Evolutionary conservation across 2,888 invertebrate genomes (phyloP), one percentile per base, ranked within the genome.

Genomic region (Cynaeus angustus): DNA sequence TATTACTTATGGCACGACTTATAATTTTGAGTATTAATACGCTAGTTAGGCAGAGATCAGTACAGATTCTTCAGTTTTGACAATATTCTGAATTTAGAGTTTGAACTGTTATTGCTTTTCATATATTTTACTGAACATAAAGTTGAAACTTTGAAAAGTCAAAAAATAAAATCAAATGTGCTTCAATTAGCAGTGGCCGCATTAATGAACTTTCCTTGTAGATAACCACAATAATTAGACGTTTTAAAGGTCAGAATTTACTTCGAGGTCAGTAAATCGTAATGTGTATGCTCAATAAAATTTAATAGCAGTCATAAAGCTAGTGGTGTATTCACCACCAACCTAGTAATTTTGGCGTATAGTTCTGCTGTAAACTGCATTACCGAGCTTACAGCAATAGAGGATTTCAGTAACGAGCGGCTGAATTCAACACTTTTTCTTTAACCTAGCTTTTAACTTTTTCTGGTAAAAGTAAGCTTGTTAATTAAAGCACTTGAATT

Each of bases 401-500:
- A 7, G 45, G 59, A 59, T 59, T 59, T 59, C 59, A 26, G 30
- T 46, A 59, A 59, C 13, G 59, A 59, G 45, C 14, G 12, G 12
- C 43, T 41, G n/a, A n/a, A n/a, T 41, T 12, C 13, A 46, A 46
- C 46, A 45, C 12, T 52, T 52, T 52, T 43, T 41, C 12, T 14
- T 8, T 43, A 13, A 30, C 30, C 9, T 4, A 33, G 45, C 59
- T 46, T 59, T 59, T 59, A 59, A 30, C 45, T 45, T 46, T 59
- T 41, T 41, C 56, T 33, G n/a, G 10, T 12, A 1, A 14, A 43
- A 59, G 28, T 59, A 59, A 59, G 33, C 59, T 59, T 59, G 59
- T 59, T 59, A 59, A 59, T 59, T 59, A 59, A 59, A 59, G 59
- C 59, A 56, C 56, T 56, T 56, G 14, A 59, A 59, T 59, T 59